These are phyloP conservation scores for Eulemur rufifrons DNA, from an alignment of 2,113 vertebrate species.

Conservation along the genomic window DNA sequence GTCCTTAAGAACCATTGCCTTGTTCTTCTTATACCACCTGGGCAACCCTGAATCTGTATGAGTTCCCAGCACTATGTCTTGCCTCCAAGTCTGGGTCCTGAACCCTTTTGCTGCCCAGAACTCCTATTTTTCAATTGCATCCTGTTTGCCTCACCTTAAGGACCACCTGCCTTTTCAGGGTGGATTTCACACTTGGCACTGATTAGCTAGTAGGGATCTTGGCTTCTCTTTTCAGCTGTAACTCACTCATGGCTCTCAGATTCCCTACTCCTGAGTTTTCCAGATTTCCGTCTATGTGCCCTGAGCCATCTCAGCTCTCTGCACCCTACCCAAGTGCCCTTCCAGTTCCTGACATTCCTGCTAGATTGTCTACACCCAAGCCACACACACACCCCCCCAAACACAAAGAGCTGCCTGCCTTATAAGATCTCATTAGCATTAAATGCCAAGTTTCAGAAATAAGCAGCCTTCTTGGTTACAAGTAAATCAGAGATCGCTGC, in stretches of 20 bases:
- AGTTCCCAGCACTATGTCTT: background rate
- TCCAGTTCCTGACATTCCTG: background rate
- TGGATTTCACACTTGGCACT: background rate
- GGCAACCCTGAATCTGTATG: background rate
- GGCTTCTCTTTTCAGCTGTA: background rate
- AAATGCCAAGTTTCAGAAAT: slow-evolving; percentile 61
- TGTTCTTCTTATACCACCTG: background rate
- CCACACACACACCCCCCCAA: background rate
- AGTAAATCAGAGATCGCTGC: slow-evolving; percentile 69
- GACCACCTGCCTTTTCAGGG: background rate
- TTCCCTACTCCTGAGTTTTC: background rate
- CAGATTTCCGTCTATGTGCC: background rate
- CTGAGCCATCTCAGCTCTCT: background rate
- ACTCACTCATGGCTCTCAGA: background rate
- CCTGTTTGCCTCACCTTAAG: background rate
- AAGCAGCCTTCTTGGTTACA: slow-evolving; percentile 69
- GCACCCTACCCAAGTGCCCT: background rate
- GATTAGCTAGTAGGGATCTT: background rate
- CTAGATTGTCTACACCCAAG: background rate
- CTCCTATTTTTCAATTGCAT: background rate
- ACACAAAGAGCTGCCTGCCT: background rate
- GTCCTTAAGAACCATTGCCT: too few relatives aligned
- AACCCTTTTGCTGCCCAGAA: background rate
- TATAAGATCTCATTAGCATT: slow-evolving; percentile 59
- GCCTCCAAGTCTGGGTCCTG: background rate